phyloP scores from a whole-genome alignment of 2,888 invertebrate species.

The Volucella inanis region DNA sequence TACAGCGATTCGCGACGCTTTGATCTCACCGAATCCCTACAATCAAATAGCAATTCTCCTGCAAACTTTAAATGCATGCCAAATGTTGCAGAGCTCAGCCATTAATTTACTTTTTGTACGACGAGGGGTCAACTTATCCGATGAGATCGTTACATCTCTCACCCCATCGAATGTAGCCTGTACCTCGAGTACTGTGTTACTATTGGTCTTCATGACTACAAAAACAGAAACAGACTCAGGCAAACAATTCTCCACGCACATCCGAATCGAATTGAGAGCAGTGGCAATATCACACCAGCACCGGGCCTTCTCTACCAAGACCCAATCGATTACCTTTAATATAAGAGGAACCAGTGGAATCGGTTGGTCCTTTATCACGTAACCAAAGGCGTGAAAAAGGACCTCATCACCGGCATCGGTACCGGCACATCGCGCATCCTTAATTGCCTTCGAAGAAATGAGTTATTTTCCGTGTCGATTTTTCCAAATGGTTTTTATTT shows the following conservation, averaged over 20 bases:
- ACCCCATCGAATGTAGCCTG: background rate
- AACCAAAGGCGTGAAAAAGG: slow-evolving; percentile 74
- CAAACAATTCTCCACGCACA: slow-evolving; percentile 65
- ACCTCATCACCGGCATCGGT: slow-evolving; percentile 49
- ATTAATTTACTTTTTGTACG: slow-evolving; percentile 45
- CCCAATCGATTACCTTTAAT: slow-evolving; percentile 34
- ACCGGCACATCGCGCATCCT: slow-evolving; percentile 33
- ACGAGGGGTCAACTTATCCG: slow-evolving; percentile 35
- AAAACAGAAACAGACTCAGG: background rate
- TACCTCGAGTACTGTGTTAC: background rate
- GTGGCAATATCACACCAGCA: slow-evolving; percentile 24
- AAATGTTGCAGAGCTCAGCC: slow-evolving; percentile 20
- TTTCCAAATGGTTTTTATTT: slow-evolving; percentile 40
- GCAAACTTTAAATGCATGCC: slow-evolving; percentile 15
- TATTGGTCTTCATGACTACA: slow-evolving; percentile 39
- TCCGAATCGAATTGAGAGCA: slow-evolving; percentile 65
- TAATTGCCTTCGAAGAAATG: slow-evolving; percentile 73
- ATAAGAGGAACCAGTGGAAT: slow-evolving; percentile 6
- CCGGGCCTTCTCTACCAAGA: background rate
- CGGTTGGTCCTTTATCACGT: background rate
- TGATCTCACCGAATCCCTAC: slow-evolving; percentile 31
- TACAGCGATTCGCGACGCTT: slow-evolving; percentile 50
- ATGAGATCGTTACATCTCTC: slow-evolving; percentile 20
- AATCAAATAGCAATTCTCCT: slow-evolving; percentile 23
- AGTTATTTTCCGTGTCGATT: slow-evolving; percentile 63